Base-by-base conservation (phyloP, 2,888 invertebrate genomes). In the Athalia cordata region DNA sequence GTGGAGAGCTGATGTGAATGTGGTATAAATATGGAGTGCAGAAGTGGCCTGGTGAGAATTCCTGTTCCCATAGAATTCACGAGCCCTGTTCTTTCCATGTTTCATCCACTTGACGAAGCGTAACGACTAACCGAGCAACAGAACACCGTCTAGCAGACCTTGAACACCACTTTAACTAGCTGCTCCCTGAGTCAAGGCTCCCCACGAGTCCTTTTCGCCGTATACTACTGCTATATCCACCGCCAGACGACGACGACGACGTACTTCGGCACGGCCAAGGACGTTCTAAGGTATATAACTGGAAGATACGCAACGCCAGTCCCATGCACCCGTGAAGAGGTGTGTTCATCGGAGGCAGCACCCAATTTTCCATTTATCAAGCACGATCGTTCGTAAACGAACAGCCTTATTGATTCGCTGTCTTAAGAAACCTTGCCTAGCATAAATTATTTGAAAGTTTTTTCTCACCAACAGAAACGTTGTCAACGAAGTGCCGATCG, bases 101-200 rank as follows among this genome's bases (percentile, higher is more conserved):
- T 81, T 82, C 81, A 80, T 82, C 81, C 83, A 81, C 82, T 84
- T 80, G 80, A 81, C 80, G 82, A 78, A 84, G 85, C 84, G 82
- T 82, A 82, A 83, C 84, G 80, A 82, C 80, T 83, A 81, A 78
- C 80, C 81, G 66, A 81, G 80, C 45, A 75, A 81, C 76, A 81
- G 81, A 83, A 81, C 80, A 82, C 80, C 80, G 83, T 83, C 86
- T 85, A 84, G 83, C 84, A 83, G 85, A 83, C 86, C 85, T 85
- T 86, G 85, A 85, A 82, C 85, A 84, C 81, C 86, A 85, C 86
- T 86, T 86, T 86, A 86, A 86, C 85, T 83, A 83, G 79, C 81
- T 29, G 29, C 29, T 83, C 85, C 81, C 82, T 80, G 80, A 85
- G 85, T 84, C 85, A 85, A 85, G 85, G 85, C 83, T 86, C 82